phyloP scores from a whole-genome alignment of 2,113 vertebrate genomes.

The Bos taurus region ARS-UCD2.0 NC_037357.1:43512501-43513000 shows the following conservation, averaged over 20 bases:
- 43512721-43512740: not conserved
- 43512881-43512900: not conserved
- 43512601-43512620: not conserved
- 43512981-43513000: not conserved
- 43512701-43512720: not conserved
- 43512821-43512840: not conserved
- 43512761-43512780: not conserved
- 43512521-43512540: not conserved
- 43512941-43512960: not conserved
- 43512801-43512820: not conserved
- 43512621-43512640: not conserved
- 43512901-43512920: not conserved
- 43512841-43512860: not conserved
- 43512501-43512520: not conserved
- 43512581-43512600: not conserved
- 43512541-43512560: not conserved
- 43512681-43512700: not conserved
- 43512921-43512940: not conserved
- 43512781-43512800: not conserved
- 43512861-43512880: not conserved
- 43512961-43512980: not conserved
- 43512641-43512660: not conserved
- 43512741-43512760: not conserved
- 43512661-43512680: not conserved
- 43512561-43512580: not conserved